Evolutionary conservation across 2,888 invertebrate species (phyloP), one percentile per base, ranked within the genome.

Genomic region (Leptopilina myrica): DNA sequence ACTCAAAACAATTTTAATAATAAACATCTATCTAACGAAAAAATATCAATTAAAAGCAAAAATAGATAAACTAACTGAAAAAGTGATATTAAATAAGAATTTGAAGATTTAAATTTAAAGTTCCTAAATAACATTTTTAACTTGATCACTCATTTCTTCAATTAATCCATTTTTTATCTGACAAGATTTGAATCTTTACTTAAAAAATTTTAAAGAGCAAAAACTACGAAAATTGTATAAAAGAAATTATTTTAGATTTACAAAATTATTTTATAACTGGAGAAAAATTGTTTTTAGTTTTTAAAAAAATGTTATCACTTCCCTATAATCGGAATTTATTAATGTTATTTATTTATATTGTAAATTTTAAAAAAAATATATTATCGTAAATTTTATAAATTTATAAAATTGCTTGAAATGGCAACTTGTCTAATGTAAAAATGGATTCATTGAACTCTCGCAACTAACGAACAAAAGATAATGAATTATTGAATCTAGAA

Each of bases 361-460:
- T 49, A 49, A 59, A n/a, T 59, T 59, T n/a, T 59, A 15, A 15
- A 67, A 67, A 43, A 11, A 20, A 56, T 56, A 15, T 59, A 15
- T 7, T 15, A 59, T 59, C 6, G 15, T 2, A n/a, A 9, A 20
- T 62, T 20, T 62, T 20, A 62, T 33, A 33, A 33, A 33, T 33
- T 62, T 62, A 62, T 62, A 33, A 33, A 33, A 33, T 15, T 20
- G 9, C 9, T 15, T 9, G 9, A 9, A 62, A 62, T 62, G 8
- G 11, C 9, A 62, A 62, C 15, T 62, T 62, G 62, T 62, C 66
- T 59, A 20, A 66, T 66, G 6, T 14, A 40, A n/a, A 66, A 66
- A 66, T 66, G 66, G 66, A 66, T 66, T 66, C 26, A 11, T 40
- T 66, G 40, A 66, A 66, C 15, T 20, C 9, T 62, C 62, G 49